Percentiles rank a stretch among this genome's conserved stretches.
Conservation (phyloP, 2,113 vertebrate genomes). For the Myotis davidii region DNA sequence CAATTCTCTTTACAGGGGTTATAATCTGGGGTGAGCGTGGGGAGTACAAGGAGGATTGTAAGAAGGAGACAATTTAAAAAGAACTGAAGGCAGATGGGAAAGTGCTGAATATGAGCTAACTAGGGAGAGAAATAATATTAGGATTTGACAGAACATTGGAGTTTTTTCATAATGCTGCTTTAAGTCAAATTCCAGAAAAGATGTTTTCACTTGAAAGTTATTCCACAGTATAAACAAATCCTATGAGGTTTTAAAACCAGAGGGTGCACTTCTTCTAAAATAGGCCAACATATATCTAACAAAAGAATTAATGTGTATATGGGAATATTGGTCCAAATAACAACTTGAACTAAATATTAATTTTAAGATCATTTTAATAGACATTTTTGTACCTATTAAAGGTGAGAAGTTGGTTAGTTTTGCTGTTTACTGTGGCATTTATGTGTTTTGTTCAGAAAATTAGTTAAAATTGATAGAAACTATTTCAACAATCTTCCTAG, state of each 20-base stretch:
- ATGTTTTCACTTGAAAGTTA: constrained; percentile 34
- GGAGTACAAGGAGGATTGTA: background rate
- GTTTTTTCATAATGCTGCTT: background rate
- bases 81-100: background rate
- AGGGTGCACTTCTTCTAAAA: background rate
- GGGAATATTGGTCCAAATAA: background rate
- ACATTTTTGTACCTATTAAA: background rate
- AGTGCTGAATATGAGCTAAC: background rate
- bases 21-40: background rate
- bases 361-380: constrained; percentile 23
- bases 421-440: background rate
- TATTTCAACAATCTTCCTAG: constrained; percentile 24
- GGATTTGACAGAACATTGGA: background rate
- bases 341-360: constrained; percentile 36
- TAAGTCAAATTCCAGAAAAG: constrained; percentile 9
- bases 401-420: constrained; percentile 11
- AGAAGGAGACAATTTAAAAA: background rate
- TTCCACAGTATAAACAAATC: background rate
- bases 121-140: background rate
- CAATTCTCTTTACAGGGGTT: background rate
- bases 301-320: background rate
- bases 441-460: background rate
- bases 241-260: background rate
- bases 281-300: background rate
- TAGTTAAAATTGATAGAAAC: background rate